Conservation (phyloP, 1,140 invertebrate genomes). For the Drosophila burlai region DNA sequence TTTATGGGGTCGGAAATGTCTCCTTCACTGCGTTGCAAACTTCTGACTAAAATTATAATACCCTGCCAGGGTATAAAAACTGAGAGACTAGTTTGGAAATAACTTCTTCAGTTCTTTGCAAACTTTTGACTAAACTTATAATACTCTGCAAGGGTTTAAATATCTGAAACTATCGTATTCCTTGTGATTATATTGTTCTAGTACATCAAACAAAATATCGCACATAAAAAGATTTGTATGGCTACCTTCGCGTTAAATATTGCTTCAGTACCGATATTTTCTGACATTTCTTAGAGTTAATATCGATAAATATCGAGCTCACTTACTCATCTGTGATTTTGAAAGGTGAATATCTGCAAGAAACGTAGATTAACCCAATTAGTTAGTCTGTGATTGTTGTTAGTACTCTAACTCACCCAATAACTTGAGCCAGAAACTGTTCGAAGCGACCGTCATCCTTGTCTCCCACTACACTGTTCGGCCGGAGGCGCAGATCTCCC, state of each 20-base stretch:
- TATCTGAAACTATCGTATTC: too few relatives aligned
- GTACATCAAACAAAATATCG: too few relatives aligned
- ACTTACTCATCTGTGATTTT: constrained; percentile 82
- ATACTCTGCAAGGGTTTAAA: too few relatives aligned
- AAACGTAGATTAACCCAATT: too few relatives aligned
- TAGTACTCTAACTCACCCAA: constrained; percentile 52
- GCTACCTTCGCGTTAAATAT: neutral
- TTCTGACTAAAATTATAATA: too few relatives aligned
- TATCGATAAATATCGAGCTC: neutral
- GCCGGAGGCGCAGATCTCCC: constrained; percentile 67
- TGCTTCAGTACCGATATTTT: neutral
- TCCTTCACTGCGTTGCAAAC: too few relatives aligned
- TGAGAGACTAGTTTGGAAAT: too few relatives aligned
- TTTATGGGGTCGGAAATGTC: too few relatives aligned
- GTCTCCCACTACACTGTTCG: constrained; percentile 71
- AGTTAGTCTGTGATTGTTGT: neutral
- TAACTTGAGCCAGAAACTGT: constrained; percentile 77
- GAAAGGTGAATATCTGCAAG: constrained; percentile 74
- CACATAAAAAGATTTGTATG: neutral
- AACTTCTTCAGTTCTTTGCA: too few relatives aligned
- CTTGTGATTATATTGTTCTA: too few relatives aligned
- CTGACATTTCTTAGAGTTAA: neutral
- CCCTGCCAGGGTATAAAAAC: too few relatives aligned
- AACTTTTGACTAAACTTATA: too few relatives aligned
- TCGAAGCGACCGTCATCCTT: constrained; percentile 78